Base-by-base conservation (phyloP, 2,888 invertebrate genomes). In the Brachyptera putata region DNA sequence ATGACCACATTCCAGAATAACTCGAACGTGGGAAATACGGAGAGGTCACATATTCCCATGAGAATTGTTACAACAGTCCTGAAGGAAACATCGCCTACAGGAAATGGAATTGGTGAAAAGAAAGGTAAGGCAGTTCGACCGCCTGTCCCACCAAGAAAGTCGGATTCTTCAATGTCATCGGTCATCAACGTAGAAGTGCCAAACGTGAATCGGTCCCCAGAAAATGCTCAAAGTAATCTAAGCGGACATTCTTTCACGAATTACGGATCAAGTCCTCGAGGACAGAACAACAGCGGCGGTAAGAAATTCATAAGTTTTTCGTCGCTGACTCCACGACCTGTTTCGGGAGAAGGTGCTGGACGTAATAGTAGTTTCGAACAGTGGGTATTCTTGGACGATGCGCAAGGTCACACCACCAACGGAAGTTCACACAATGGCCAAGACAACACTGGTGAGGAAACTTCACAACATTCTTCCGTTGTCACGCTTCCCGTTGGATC, bases 121-220 rank as follows among this genome's bases (percentile, higher is more conserved):
- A 74, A 74, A 37, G 72, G 72, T 0, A 75, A 74, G 61, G 57
- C 69, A 4, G 67, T 66, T 13, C 61, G 79, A 56, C 79, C 80
- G 1, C 79, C 80, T 0, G 75, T 78, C 18, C 77, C 78, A 1
- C 79, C 80, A 0, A 71, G 77, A 61, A 75, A 77, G 63, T 72
- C 73, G 3, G 77, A 76, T 34, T 68, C 68, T 1, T 70, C 74
- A 11, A 37, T 39, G 46, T 61, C 55, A 16, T 60, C 49, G 30
- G 61, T 60, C 49, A 46, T 26, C 13, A 56, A 57, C 30, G 53
- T 56, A 24, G 57, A 57, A 24, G 43, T 55, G 9, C 60, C 60
- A 21, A 49, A 37, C 4, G 24, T 25, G 2, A 18, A 16, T 36
- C 57, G 57, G 16, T 55, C 57, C 24, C 46, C 43, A n/a, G 57